These are phyloP conservation scores for Holacanthus passer DNA, from an alignment of 2,113 vertebrate species.

Conservation along the genomic window DNA sequence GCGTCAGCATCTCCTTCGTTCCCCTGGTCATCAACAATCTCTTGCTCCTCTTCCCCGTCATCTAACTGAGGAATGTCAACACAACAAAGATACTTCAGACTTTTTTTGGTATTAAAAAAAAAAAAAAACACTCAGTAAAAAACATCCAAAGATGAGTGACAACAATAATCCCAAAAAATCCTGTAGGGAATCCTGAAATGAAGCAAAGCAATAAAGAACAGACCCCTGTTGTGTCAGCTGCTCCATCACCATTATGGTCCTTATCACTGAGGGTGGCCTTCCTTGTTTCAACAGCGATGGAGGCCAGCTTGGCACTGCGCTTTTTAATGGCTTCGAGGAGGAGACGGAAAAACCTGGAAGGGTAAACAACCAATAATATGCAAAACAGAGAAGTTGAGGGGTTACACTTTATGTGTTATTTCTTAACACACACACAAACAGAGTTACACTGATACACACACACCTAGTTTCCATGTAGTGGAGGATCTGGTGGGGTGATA, in stretches of 20 bases:
- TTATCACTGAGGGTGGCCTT: conserved; percentile 86
- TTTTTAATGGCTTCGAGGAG: conserved; percentile 90
- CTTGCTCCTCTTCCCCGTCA: conserved; percentile 79
- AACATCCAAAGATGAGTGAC: not conserved
- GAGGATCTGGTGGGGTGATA: conserved; percentile 88
- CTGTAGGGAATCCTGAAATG: not conserved
- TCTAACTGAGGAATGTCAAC: conserved; percentile 46
- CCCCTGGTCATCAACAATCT: conserved; percentile 88
- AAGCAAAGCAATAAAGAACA: not conserved
- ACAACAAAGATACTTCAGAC: not conserved
- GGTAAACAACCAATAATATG: not conserved
- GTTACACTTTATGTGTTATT: not conserved
- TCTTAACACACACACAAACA: conserved; percentile 1
- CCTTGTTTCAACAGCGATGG: conserved; percentile 87
- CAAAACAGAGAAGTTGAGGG: not conserved
- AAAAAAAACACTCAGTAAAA: not conserved
- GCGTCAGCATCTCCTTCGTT: conserved; percentile 96
- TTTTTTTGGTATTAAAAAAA: not conserved
- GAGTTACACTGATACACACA: conserved; percentile 10
- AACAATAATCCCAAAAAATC: no score
- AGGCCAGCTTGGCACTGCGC: conserved; percentile 87
- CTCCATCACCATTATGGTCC: conserved; percentile 65
- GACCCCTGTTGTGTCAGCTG: conserved; percentile 30
- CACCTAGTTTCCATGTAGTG: conserved; percentile 93
- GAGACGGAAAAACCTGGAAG: conserved; percentile 90